Evolutionary conservation across 2,888 invertebrate species (phyloP), one percentile per base, ranked within the genome.

Genomic region (Polydrusus cervinus): DNA sequence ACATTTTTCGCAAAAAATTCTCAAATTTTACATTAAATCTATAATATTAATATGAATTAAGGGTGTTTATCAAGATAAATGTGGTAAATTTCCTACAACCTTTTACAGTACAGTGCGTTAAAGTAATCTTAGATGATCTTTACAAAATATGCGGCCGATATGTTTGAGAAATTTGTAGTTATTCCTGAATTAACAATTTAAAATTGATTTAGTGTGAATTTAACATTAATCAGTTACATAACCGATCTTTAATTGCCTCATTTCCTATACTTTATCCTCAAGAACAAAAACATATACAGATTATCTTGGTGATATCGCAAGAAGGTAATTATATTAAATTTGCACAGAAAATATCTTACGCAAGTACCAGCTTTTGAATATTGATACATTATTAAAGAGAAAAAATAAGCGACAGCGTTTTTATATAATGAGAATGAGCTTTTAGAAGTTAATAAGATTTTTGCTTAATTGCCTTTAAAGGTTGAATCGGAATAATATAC

Each of bases 401-500:
- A 71, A 71, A 71, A 64, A 71, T 64, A 43, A 71, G 25, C 64
- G 64, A 64, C 71, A 55, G 38, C 1, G 53, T 65, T 71, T 71
- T 71, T 71, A 71, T 65, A 55, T 47, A 71, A 71, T 71, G 65
- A 55, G 65, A 71, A 65, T 65, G 65, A 55, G 57, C 43, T 65
- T 55, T 40, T 55, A 45, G 71, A 70, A 62, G 62, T 70, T 70
- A 70, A 62, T 70, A 70, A 70, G 70, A 20, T 51, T 73, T 73
- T 74, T 74, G 62, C 68, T 69, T 74, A 74, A 74, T 74, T 74
- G 51, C 68, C 55, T 69, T 64, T 74, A 74, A 69, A 74, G 74
- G 69, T 64, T 74, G 69, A 34, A 68, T 18, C 55, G 38, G 64
- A 53, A 69, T 74, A 74, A 68, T 74, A 64, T 64, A 57, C 16